phyloP scores from a whole-genome alignment of 2,113 vertebrate genomes.

The Scopus umbretta region DNA sequence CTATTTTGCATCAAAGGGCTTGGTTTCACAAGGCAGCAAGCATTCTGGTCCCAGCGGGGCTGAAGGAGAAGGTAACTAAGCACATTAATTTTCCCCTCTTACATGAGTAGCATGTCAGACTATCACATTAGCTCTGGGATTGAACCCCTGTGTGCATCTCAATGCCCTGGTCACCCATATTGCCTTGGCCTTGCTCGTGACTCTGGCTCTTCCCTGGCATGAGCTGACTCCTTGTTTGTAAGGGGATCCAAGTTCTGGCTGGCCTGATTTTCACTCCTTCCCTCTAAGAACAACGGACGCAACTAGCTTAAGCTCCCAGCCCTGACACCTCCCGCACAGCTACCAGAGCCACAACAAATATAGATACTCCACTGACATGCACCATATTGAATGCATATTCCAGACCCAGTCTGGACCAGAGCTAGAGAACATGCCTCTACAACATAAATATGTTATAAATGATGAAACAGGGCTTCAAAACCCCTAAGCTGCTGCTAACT shows the following conservation, averaged over 20 bases:
- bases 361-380: neutral
- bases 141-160: neutral
- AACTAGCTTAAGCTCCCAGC: neutral
- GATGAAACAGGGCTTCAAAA: neutral
- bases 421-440: neutral
- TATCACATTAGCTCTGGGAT: neutral
- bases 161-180: neutral
- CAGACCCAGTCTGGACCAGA: neutral
- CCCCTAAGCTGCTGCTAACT: neutral
- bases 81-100: neutral
- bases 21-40: neutral
- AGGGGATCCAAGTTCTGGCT: neutral
- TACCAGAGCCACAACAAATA: neutral
- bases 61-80: neutral
- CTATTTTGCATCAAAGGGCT: neutral
- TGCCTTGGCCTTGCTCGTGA: neutral
- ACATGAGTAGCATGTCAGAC: accelerated
- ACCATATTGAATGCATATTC: neutral
- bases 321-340: neutral
- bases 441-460: neutral
- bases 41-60: neutral
- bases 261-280: neutral
- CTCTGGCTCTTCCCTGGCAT: neutral
- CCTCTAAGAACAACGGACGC: accelerated
- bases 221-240: neutral